Conservation (phyloP, 2,888 invertebrate genomes). For the Noctua pronuba region DNA sequence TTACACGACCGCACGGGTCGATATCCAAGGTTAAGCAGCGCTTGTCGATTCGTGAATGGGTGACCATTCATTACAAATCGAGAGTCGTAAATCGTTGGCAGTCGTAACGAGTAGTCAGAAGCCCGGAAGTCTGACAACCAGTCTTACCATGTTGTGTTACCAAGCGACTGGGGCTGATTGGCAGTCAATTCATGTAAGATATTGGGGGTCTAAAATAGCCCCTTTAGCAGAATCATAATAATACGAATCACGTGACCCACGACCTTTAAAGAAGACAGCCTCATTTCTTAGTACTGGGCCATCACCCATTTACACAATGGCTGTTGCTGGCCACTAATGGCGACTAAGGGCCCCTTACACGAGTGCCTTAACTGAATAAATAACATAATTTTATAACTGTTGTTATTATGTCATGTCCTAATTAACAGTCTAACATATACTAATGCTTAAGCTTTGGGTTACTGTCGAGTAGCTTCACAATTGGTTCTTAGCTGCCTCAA, state of each 20-base stretch:
- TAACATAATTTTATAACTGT: conserved; percentile 64
- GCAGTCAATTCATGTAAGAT: not conserved
- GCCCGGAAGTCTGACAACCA: not conserved
- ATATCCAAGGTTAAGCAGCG: not conserved
- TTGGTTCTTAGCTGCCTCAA: conserved; percentile 77
- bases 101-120: not conserved
- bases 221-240: too few relatives aligned
- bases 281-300: not conserved
- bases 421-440: conserved; percentile 72
- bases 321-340: not conserved
- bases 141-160: not conserved
- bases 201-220: not conserved
- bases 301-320: not conserved
- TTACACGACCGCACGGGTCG: not conserved
- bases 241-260: too few relatives aligned
- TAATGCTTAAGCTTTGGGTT: conserved; percentile 80
- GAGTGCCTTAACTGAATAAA: conserved; percentile 55
- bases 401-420: conserved; percentile 76
- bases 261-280: not conserved
- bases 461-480: conserved; percentile 74
- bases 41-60: not conserved
- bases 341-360: not conserved
- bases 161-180: not conserved
- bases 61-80: not conserved
- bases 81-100: not conserved